Evolutionary conservation across 2,888 invertebrate species (phyloP), one percentile per base, ranked within the genome.

Genomic region (Drosophila prolongata): DNA sequence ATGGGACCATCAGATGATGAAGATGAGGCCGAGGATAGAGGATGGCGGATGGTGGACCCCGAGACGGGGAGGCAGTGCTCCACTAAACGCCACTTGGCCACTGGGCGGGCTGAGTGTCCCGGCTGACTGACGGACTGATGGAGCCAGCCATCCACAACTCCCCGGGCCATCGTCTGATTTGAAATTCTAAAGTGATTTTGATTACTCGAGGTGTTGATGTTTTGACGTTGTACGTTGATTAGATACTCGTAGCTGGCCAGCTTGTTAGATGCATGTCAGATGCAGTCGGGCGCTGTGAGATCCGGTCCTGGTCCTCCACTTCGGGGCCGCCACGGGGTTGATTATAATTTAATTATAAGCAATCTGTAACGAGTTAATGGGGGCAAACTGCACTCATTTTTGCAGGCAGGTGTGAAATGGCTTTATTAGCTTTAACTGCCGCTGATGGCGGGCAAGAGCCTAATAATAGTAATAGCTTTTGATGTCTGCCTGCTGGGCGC

Each of bases 201-300:
- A 85, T 85, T 85, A 85, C 87, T 87, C 80, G 87, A 85, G 85
- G 85, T 85, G 85, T 85, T 87, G 85, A 85, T 85, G 85, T 85
- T 85, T 85, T 85, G 85, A 85, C 85, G 66, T 85, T 85, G 85
- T 85, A 85, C 85, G 85, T 85, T 85, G 85, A 85, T 85, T 85
- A 85, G 85, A 85, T 85, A 85, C 82, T 79, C 82, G 85, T 75
- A 75, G 73, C 66, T 46, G 62, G 49, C 59, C 27, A 59, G 81
- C 87, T 85, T 87, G 85, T 87, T 85, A 87, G 82, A 82, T 87
- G 80, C 87, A 84, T 87, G 87, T 86, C 83, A 83, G 46, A 61
- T 52, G 43, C 61, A 44, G 44, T 42, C 44, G 24, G 44, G 11
- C 13, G 13, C 49, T 13, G 30, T 2, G 38, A 53, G 58, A 60